A percentile compares a stretch with the other conserved stretches of the same genome.
phyloP scores from a whole-genome alignment of 2,888 invertebrate species.

The Monoplex corrugatus region DNA sequence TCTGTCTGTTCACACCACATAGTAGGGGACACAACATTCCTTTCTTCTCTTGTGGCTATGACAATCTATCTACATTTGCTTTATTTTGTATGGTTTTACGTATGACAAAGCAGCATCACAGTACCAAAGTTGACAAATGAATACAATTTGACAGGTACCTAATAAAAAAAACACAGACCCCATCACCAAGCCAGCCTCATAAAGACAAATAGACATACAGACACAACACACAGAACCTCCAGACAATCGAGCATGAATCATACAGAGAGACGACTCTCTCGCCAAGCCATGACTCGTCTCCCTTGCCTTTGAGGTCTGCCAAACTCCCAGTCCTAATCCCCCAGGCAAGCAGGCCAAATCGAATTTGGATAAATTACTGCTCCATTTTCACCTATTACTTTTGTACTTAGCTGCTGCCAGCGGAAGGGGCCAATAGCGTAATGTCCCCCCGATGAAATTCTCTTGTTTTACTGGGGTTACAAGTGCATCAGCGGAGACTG shows the following conservation, averaged over 20 bases:
- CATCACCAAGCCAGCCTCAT: not conserved
- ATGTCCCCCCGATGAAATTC: not conserved
- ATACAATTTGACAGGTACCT: too few relatives aligned
- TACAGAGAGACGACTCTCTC: not conserved
- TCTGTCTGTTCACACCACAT: too few relatives aligned
- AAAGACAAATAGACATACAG: not conserved
- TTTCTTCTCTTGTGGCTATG: too few relatives aligned
- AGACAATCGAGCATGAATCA: conserved; percentile 22
- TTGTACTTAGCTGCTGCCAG: not conserved
- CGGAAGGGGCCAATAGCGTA: not conserved
- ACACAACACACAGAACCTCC: conserved; percentile 26
- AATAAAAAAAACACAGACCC: not conserved
- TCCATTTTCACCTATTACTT: conserved; percentile 24
- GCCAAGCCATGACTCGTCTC: not conserved
- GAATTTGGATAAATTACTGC: conserved; percentile 31
- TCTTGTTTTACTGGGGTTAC: not conserved
- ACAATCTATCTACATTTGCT: too few relatives aligned
- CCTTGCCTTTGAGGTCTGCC: conserved; percentile 12
- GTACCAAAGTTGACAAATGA: too few relatives aligned
- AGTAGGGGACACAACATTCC: too few relatives aligned
- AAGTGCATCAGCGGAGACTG: not conserved
- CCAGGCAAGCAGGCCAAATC: not conserved
- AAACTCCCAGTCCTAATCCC: not conserved
- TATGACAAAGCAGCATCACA: too few relatives aligned
- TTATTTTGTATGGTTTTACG: too few relatives aligned